Base-by-base conservation (phyloP, 2,888 invertebrate genomes). In the Mimachlamys varia region DNA sequence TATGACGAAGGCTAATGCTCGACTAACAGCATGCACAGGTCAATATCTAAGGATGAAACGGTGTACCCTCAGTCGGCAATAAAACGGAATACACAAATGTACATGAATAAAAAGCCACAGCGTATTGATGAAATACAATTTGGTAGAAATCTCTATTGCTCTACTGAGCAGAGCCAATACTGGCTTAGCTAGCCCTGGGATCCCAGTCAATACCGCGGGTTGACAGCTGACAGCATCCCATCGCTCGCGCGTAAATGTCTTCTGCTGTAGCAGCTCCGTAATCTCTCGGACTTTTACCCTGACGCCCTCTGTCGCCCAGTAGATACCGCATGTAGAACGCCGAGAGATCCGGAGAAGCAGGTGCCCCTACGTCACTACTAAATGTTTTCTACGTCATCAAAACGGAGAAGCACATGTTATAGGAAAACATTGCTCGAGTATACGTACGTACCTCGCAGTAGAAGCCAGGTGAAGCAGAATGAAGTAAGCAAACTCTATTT, bases 141-240 rank as follows among this genome's bases (percentile, higher is more conserved):
- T 76, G 76, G 76, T 76, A 76, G 76, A 76, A 76, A 33, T 76
- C 76, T 76, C 76, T 76, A 76, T 76, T 76, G 76, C 76, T 76
- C 33, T 76, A 76, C 76, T 76, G 27, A 76, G 76, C 27, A 0
- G 76, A 76, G 76, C 76, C 76, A 76, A 76, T 76, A 76, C 76
- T 76, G 76, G 76, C 76, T 76, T 33, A 76, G 76, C 76, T 33
- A 27, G 76, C 76, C 76, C 76, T 33, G 27, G 76, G 76, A 76
- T 33, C 76, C 33, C 76, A 76, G 76, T 76, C 76, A 76, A 76
- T 76, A 76, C 33, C 76, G 33, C 33, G 27, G 33, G 27, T 76
- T 76, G 76, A 76, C 76, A 76, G 76, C 76, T 76, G 76, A 76
- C 76, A 76, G 76, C 76, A 76, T 76, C 76, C 76, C 76, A 76